phyloP scores from a whole-genome alignment of 2,797 vertebrate species.

The Margarornis squamiger region DNA sequence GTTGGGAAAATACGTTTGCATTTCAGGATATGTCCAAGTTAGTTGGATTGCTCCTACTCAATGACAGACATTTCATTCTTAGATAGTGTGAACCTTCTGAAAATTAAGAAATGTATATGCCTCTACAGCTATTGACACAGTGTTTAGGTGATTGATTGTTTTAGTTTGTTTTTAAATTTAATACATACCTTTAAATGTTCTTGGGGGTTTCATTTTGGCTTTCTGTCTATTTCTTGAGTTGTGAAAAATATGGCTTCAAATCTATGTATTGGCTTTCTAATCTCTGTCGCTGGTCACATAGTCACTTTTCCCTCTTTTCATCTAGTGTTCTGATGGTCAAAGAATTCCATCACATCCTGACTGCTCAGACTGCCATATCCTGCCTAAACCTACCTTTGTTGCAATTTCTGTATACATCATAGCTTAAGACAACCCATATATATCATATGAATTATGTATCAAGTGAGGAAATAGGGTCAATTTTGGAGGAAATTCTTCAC shows the following conservation, averaged over 20 bases:
- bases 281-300: accelerated
- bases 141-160: background rate
- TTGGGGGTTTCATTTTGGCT: background rate
- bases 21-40: background rate
- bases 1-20: background rate
- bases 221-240: background rate
- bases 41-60: background rate
- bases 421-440: background rate
- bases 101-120: background rate
- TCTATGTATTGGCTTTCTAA: background rate
- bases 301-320: background rate
- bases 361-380: background rate
- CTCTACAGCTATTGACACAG: background rate
- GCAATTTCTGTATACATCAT: background rate
- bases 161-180: background rate
- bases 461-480: background rate
- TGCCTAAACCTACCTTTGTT: background rate
- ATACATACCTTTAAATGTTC: background rate
- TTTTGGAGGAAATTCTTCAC: background rate
- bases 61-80: background rate
- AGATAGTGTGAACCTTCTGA: background rate
- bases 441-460: background rate
- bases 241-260: background rate
- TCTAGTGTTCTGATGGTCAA: background rate
- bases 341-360: background rate